A percentile compares a stretch with the other conserved stretches of the same genome.
Evolutionary conservation across 2,113 vertebrate species (phyloP).

Genomic region (Chloropsis cyanopogon): DNA sequence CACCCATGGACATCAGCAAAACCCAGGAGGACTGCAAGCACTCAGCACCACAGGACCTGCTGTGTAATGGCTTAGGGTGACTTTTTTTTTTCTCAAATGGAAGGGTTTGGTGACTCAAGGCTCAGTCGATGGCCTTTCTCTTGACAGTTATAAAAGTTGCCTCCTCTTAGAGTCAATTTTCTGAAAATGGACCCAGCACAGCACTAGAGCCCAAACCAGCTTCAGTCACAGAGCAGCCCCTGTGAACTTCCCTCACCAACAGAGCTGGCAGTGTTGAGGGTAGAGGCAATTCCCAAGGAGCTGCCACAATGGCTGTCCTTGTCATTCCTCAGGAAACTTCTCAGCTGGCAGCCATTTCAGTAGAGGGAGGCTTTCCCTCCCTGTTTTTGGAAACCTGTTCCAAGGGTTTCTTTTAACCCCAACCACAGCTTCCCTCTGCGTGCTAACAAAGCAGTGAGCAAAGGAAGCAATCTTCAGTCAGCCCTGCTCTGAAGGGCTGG

Average conservation of each 20-base stretch:
- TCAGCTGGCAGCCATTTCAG: not conserved
- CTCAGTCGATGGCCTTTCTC: not conserved
- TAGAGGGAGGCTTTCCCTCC: not conserved
- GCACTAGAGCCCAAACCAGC: not conserved
- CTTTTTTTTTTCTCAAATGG: not conserved
- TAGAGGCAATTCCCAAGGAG: not conserved
- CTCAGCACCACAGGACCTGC: not conserved
- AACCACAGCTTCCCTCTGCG: fast-evolving
- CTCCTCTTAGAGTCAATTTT: not conserved
- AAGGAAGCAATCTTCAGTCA: not conserved
- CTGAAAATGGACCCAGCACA: not conserved
- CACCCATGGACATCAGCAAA: not conserved
- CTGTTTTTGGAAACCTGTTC: not conserved
- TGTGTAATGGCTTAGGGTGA: not conserved
- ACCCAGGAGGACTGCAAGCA: fast-evolving
- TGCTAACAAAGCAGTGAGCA: not conserved
- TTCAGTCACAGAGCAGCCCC: not conserved
- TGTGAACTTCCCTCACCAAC: not conserved
- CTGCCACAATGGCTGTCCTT: not conserved
- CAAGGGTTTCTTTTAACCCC: not conserved
- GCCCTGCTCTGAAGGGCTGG: not conserved
- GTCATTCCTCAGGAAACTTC: not conserved
- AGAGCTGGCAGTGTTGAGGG: not conserved
- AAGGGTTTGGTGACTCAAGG: not conserved
- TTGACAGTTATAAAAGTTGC: not conserved